phyloP scores from a whole-genome alignment of 2,113 vertebrate genomes.

The Mirza zaza region DNA sequence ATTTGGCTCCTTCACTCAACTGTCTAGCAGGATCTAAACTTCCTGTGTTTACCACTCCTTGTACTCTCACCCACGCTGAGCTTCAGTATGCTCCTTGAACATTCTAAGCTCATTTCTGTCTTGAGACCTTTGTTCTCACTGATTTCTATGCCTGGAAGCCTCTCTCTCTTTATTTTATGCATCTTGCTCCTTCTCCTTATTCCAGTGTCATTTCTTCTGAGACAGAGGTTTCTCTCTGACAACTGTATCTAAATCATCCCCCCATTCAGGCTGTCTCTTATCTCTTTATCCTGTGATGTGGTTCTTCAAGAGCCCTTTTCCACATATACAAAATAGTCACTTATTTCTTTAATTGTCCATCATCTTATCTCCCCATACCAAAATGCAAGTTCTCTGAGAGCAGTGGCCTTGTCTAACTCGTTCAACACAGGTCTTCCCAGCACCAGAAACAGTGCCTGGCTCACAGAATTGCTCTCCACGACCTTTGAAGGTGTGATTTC shows the following conservation, averaged over 20 bases:
- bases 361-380: background rate
- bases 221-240: background rate
- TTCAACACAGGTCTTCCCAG: background rate
- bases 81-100: background rate
- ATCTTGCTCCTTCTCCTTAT: background rate
- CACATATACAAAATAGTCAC: background rate
- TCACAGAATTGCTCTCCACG: background rate
- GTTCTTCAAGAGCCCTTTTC: background rate
- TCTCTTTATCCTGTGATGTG: background rate
- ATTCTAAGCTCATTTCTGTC: background rate
- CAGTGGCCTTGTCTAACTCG: background rate
- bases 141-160: background rate
- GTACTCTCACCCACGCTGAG: background rate
- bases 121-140: background rate
- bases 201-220: constrained; percentile 14
- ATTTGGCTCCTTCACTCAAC: background rate
- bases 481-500: background rate
- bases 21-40: background rate
- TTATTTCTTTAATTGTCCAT: background rate
- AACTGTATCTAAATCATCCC: background rate
- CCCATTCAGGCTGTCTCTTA: background rate
- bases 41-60: background rate
- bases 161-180: background rate
- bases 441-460: background rate
- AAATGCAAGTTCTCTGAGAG: background rate